phyloP scores from a whole-genome alignment of 2,797 vertebrate species.

The Tokudaia muenninki region DNA sequence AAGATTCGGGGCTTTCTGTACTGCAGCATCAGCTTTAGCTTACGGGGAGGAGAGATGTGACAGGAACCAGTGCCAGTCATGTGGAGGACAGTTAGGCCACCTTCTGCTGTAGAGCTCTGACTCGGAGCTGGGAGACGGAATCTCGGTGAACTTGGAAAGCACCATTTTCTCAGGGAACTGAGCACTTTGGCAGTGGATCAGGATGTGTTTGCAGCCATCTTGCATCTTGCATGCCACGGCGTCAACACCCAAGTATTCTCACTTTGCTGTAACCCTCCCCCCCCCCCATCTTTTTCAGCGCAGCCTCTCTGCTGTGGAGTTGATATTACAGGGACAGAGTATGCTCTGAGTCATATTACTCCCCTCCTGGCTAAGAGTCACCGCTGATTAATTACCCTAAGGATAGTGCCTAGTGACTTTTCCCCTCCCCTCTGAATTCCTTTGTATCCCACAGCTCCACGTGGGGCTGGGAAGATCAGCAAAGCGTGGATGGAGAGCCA shows the following conservation, averaged over 20 bases:
- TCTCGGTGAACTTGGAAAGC: constrained; percentile 18
- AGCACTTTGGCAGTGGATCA: neutral
- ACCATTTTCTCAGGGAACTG: neutral
- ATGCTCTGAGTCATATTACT: constrained; percentile 79
- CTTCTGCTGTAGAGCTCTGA: neutral
- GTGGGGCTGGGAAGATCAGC: constrained; percentile 81
- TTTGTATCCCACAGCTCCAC: constrained; percentile 50
- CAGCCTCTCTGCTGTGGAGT: neutral
- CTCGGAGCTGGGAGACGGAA: neutral
- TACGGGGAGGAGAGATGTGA: neutral
- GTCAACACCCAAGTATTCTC: neutral
- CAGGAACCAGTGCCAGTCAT: neutral
- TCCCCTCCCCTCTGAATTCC: constrained; percentile 75
- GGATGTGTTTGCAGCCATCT: neutral
- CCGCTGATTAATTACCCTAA: constrained; percentile 90
- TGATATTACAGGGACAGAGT: neutral
- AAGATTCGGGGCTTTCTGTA: neutral
- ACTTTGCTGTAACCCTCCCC: neutral
- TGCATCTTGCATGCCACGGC: neutral
- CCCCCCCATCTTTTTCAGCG: constrained; percentile 20
- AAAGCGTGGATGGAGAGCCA: constrained; percentile 74
- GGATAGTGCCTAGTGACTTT: constrained; percentile 86
- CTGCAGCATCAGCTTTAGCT: neutral
- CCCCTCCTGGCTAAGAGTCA: constrained; percentile 66
- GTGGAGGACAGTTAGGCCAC: too few relatives aligned